Percentiles rank a stretch among this genome's conserved stretches.
These are phyloP conservation scores for Dallia pectoralis DNA, from an alignment of 2,797 vertebrate species.

Conservation along the genomic window DNA sequence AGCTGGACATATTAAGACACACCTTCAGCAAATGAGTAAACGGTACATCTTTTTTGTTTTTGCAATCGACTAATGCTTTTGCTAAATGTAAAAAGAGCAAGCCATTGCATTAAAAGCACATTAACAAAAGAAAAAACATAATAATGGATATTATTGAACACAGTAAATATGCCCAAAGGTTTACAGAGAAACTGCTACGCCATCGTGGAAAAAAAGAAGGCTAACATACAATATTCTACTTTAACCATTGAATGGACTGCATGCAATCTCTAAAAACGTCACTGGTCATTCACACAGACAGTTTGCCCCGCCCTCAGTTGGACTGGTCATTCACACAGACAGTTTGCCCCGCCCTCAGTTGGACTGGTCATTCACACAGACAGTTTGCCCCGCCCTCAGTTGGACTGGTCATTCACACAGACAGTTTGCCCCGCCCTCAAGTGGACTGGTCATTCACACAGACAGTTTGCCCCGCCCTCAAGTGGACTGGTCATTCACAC, in stretches of 20 bases:
- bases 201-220: background rate
- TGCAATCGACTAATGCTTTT: background rate
- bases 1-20: background rate
- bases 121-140: background rate
- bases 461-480: constrained; percentile 36
- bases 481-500: no score
- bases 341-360: constrained; percentile 38
- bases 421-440: constrained; percentile 37
- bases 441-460: no score
- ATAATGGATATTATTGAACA: background rate
- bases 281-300: constrained; percentile 9
- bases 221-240: background rate
- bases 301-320: constrained; percentile 38
- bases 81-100: background rate
- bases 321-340: no score
- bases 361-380: no score
- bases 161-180: background rate
- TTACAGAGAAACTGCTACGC: background rate
- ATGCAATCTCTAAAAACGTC: background rate
- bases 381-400: constrained; percentile 38
- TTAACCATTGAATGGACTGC: no score
- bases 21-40: background rate
- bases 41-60: background rate
- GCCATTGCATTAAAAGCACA: no score
- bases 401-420: no score